phyloP scores from a whole-genome alignment of 2,888 invertebrate species.

The Lithophane socia region DNA sequence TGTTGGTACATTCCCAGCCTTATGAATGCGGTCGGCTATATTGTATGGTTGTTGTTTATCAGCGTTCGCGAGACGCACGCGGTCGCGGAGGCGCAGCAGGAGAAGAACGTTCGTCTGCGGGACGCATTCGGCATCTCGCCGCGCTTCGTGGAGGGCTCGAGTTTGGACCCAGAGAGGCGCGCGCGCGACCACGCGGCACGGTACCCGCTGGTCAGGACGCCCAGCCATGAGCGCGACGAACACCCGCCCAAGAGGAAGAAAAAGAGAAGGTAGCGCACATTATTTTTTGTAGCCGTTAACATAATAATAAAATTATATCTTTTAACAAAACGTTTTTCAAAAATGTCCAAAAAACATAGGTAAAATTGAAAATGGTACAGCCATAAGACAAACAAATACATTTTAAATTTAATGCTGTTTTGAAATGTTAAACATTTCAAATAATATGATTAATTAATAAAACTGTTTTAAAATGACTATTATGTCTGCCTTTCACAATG shows the following conservation, averaged over 20 bases:
- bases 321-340: not conserved
- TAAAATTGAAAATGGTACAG: slow-evolving; percentile 12
- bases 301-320: not conserved
- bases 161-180: slow-evolving; percentile 94
- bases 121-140: slow-evolving; percentile 98
- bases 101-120: slow-evolving; percentile 97
- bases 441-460: not conserved
- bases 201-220: slow-evolving; percentile 94
- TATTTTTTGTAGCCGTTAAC: not conserved
- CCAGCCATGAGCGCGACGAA: slow-evolving; percentile 92
- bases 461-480: not conserved
- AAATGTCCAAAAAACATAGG: not conserved
- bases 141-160: slow-evolving; percentile 98
- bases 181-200: slow-evolving; percentile 89
- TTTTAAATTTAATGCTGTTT: not conserved
- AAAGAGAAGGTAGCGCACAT: slow-evolving; percentile 91
- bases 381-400: slow-evolving; percentile 8
- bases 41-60: slow-evolving; percentile 62
- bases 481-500: slow-evolving; percentile 16
- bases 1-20: slow-evolving; percentile 20
- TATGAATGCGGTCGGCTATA: slow-evolving; percentile 26
- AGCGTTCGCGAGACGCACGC: slow-evolving; percentile 99
- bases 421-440: not conserved
- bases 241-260: slow-evolving; percentile 92
- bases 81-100: slow-evolving; percentile 98